Base-by-base conservation (phyloP, 2,113 vertebrate species). In the Oriolus oriolus region DNA sequence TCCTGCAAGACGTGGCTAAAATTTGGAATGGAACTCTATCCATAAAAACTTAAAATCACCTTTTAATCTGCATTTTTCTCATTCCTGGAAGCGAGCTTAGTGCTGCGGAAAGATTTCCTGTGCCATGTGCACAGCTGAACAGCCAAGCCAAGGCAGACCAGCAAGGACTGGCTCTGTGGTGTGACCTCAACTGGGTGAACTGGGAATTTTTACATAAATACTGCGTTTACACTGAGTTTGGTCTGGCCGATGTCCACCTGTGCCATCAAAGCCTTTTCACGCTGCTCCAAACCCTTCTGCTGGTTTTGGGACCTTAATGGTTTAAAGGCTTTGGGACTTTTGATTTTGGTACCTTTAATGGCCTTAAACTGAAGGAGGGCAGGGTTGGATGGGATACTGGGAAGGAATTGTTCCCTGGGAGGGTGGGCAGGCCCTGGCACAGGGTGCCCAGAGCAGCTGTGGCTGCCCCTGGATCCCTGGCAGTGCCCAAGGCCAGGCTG, bases 351-450 rank as follows among this genome's bases (percentile, higher is more conserved):
- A 63, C 5, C 20, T 78, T 33, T 42, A 69, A 54, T 9, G 21
- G 35, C 26, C 15, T 37, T 10, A 24, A 63, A 8, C 2, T 77
- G 16, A 24, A 10, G 3, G 27, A 33, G 18, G 8, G 18, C 11
- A 41, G 14, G 22, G 1, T 0, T 17, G 0, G 8, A 21, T 42
- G 21, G 44, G 71, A 63, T 44, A 0, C 17, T 19, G 13, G 35
- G 42, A 3, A 33, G 56, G 27, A 63, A 77, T 53, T n/a, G 0
- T 31, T 5, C 11, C 21, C 26, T 42, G 14, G 0, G 9, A 35
- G 11, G 26, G 9, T 61, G 61, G 7, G 0, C 0, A 61, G 24
- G 11, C 9, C 9, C 24, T 61, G 61, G n/a, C 30, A 61, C 21
- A 41, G 61, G 15, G 14, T 53, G 18, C 39, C 33, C 69, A 83